Conservation (phyloP, 2,888 invertebrate species). For the Syrphus vitripennis region DNA sequence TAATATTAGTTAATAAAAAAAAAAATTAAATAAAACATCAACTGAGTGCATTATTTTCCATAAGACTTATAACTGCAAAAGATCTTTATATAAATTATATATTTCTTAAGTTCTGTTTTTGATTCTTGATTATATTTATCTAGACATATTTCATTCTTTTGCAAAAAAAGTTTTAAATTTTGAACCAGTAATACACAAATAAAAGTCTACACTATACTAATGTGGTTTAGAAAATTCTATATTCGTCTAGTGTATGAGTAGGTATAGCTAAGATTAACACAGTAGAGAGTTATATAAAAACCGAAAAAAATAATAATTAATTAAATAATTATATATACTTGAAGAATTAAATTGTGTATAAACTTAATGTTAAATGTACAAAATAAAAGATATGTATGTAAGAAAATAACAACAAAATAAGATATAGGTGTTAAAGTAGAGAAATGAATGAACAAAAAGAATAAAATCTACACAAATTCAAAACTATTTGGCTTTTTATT, state of each 20-base stretch:
- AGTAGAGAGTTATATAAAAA: slow-evolving; percentile 3
- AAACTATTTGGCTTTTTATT: not conserved
- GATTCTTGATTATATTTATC: slow-evolving; percentile 20
- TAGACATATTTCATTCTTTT: slow-evolving; percentile 14
- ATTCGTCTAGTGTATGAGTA: slow-evolving; percentile 33
- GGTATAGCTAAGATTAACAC: slow-evolving; percentile 7
- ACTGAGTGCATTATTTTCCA: slow-evolving; percentile 66
- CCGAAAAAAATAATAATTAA: not conserved
- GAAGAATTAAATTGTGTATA: slow-evolving; percentile 31
- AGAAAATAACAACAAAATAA: slow-evolving; percentile 19
- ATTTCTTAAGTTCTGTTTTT: slow-evolving; percentile 29
- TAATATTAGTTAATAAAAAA: slow-evolving; percentile 31
- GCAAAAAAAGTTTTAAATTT: slow-evolving; percentile 22
- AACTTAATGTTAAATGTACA: slow-evolving; percentile 62
- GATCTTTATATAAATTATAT: slow-evolving; percentile 26
- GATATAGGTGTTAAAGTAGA: slow-evolving; percentile 51
- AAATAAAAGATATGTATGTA: slow-evolving; percentile 41
- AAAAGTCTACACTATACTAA: slow-evolving; percentile 24
- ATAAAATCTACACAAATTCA: slow-evolving; percentile 47
- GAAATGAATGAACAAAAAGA: slow-evolving; percentile 43
- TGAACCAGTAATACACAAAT: slow-evolving; percentile 38
- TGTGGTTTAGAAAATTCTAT: slow-evolving; percentile 23
- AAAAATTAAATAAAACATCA: not conserved
- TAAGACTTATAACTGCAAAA: slow-evolving; percentile 40
- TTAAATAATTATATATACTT: slow-evolving; percentile 27